Conservation (phyloP, 2,797 vertebrate genomes). For the Hydrophis major region DNA sequence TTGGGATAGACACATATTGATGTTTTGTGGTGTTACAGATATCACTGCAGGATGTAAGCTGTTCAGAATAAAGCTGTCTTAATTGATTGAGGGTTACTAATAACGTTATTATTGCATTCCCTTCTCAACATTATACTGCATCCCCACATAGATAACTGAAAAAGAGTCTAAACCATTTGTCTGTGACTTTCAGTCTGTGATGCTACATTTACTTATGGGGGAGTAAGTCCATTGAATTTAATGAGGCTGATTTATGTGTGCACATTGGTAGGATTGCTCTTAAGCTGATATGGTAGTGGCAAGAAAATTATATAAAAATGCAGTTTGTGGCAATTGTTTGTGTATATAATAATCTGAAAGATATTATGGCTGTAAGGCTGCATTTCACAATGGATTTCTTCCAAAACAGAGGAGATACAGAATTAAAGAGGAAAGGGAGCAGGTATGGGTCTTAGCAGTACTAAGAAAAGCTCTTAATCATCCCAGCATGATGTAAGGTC, state of each 20-base stretch:
- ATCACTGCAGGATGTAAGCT: background rate
- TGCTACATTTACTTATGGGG: background rate
- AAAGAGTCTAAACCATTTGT: background rate
- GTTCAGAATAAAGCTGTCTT: background rate
- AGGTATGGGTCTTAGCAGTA: background rate
- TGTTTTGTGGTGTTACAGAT: background rate
- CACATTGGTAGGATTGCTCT: background rate
- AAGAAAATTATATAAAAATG: background rate
- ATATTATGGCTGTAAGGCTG: constrained; percentile 10
- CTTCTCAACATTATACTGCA: background rate
- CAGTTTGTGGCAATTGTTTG: background rate
- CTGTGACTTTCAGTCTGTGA: background rate
- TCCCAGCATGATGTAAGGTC: background rate
- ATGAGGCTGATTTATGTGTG: background rate
- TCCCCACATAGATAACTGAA: background rate
- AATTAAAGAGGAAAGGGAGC: background rate
- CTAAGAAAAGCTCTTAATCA: constrained; percentile 29
- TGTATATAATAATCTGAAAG: background rate
- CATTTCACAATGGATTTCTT: background rate
- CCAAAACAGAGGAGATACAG: background rate
- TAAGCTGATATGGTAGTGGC: background rate
- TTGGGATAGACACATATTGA: no score
- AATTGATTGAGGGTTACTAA: background rate
- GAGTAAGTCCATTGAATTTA: background rate
- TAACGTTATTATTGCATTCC: background rate